Conservation (phyloP, 1,140 invertebrate species). For the Drosophila bifasciata region DNA sequence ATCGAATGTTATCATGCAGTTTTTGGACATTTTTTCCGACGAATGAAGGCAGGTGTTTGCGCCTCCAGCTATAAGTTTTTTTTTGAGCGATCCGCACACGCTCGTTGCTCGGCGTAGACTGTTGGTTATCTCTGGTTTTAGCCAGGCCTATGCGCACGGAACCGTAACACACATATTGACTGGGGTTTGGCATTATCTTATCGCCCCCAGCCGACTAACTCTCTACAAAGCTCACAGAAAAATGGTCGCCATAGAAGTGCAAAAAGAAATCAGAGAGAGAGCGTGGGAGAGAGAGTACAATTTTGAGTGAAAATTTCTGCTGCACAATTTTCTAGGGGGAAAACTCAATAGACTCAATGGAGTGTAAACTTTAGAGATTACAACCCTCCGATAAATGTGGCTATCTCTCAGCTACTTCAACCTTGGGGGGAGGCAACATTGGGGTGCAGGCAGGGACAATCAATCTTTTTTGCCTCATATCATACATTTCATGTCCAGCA, state of each 20-base stretch:
- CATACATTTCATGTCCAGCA: conserved; percentile 5
- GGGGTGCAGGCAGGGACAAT: background rate
- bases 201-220: conserved; percentile 21
- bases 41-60: background rate
- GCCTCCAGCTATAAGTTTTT: background rate
- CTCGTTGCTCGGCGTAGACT: conserved; percentile 53
- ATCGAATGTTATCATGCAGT: conserved; percentile 85
- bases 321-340: too few relatives aligned
- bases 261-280: conserved; percentile 5
- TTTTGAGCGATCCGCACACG: conserved; percentile 37
- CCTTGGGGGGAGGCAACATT: conserved; percentile 1
- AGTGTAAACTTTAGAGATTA: too few relatives aligned
- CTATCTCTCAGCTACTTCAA: background rate
- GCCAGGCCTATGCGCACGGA: conserved; percentile 11
- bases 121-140: conserved; percentile 16
- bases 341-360: too few relatives aligned
- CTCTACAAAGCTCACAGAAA: conserved; percentile 40
- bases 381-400: too few relatives aligned
- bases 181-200: conserved; percentile 44
- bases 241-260: conserved; percentile 16
- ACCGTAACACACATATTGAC: conserved; percentile 13
- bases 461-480: conserved; percentile 10
- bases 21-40: conserved; percentile 66
- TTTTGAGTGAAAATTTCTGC: conserved; percentile 22
- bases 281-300: conserved; percentile 1